These are phyloP conservation scores for Lepus americanus DNA, from an alignment of 2,113 vertebrate species.

Conservation along the genomic window DNA sequence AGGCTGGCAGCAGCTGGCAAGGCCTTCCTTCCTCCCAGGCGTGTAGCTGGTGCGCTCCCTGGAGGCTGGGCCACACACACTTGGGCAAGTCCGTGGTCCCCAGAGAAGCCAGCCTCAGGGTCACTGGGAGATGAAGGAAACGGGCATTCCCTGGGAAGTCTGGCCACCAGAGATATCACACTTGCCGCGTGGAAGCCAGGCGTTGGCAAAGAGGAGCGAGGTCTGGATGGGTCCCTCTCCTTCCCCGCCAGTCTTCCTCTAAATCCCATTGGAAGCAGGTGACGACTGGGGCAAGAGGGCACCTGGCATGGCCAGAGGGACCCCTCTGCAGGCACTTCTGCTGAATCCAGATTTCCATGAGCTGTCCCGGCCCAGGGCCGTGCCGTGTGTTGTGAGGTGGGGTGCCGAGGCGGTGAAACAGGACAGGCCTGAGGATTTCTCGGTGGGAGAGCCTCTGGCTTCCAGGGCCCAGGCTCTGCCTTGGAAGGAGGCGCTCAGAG, in stretches of 20 bases:
- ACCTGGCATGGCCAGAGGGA: not conserved
- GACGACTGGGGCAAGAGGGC: not conserved
- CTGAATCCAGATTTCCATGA: not conserved
- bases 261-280: constrained; percentile 1
- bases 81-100: not conserved
- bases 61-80: not conserved
- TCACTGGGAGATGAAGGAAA: not conserved
- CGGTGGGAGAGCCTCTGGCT: not conserved
- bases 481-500: not conserved
- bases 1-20: too few species aligned
- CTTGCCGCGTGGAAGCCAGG: not conserved
- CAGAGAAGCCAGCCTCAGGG: not conserved
- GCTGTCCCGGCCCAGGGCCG: not conserved
- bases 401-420: not conserved
- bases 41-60: not conserved
- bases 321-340: rapidly evolving
- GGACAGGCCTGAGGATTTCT: not conserved
- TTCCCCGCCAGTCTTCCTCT: too few species aligned
- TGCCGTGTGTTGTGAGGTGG: too few species aligned
- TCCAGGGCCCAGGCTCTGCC: not conserved
- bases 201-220: not conserved
- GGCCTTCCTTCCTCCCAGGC: rapidly evolving
- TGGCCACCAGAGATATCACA: too few species aligned
- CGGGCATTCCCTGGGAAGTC: rapidly evolving
- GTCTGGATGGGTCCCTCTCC: not conserved